Evolutionary conservation across 2,797 vertebrate genomes (phyloP).

Genomic region (Sphenopsis melanotis): DNA sequence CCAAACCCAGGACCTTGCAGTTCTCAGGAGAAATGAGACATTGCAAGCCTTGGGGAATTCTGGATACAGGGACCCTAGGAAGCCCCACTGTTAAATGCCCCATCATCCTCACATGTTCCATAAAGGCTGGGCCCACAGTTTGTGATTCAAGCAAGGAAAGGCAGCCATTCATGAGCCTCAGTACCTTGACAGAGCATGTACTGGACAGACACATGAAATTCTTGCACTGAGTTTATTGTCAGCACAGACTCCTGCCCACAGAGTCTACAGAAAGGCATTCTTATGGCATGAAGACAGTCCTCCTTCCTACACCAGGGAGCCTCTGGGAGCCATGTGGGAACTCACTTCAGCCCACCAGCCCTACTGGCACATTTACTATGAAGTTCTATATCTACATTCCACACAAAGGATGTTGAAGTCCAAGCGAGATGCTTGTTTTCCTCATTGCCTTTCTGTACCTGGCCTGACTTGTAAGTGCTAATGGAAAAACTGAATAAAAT

Average conservation of each 20-base stretch:
- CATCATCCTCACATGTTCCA: neutral
- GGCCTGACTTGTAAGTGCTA: neutral
- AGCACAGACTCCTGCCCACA: neutral
- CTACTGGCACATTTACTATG: neutral
- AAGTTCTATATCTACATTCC: neutral
- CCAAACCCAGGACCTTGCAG: neutral
- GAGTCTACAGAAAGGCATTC: neutral
- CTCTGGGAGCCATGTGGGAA: neutral
- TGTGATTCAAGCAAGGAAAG: neutral
- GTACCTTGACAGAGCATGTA: neutral
- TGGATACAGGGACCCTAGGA: neutral
- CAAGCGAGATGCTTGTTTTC: neutral
- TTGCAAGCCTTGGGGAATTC: neutral
- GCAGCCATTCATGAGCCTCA: neutral
- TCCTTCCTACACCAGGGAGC: neutral
- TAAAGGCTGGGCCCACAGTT: neutral
- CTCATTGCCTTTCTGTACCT: neutral
- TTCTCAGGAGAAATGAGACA: neutral
- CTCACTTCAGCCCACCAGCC: neutral
- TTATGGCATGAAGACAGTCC: neutral
- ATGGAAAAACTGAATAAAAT: neutral
- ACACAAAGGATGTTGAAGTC: neutral
- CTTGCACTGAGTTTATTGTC: neutral
- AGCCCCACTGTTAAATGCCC: neutral
- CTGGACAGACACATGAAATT: neutral